A percentile compares a stretch with the other conserved stretches of the same genome.
These are phyloP conservation scores for Cylas formicarius DNA, from an alignment of 1,140 invertebrate genomes.

Conservation along the genomic window DNA sequence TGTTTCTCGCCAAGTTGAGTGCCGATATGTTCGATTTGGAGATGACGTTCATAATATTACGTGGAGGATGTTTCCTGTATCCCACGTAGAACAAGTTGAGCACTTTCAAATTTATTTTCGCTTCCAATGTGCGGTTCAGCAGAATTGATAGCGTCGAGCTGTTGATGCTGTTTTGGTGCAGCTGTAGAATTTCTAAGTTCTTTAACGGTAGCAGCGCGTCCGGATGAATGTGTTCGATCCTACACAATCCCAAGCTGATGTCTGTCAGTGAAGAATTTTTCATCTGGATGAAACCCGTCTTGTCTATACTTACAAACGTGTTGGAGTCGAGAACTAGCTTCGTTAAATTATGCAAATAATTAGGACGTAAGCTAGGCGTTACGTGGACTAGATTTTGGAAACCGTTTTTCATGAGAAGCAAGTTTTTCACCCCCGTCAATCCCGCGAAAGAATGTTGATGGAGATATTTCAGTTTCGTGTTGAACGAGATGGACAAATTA, in stretches of 20 bases:
- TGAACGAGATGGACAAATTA: constrained; percentile 33
- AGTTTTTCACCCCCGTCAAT: constrained; percentile 25
- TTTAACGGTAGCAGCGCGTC: constrained; percentile 43
- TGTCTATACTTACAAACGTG: constrained; percentile 23
- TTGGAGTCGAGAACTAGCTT: constrained; percentile 31
- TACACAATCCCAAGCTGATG: constrained; percentile 46
- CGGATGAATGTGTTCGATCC: constrained; percentile 46
- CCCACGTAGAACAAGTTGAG: constrained; percentile 47
- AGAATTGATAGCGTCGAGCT: constrained; percentile 40
- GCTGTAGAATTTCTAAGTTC: constrained; percentile 41
- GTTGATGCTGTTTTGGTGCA: constrained; percentile 47
- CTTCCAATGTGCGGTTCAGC: constrained; percentile 36
- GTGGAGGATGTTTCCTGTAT: constrained; percentile 44
- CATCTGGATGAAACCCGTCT: constrained; percentile 28
- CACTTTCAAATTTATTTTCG: constrained; percentile 40
- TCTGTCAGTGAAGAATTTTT: constrained; percentile 26
- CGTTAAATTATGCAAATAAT: constrained; percentile 24
- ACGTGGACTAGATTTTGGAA: constrained; percentile 28
- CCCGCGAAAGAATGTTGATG: constrained; percentile 30
- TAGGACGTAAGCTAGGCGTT: constrained; percentile 15
- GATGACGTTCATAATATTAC: constrained; percentile 42
- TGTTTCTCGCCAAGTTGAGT: constrained; percentile 46
- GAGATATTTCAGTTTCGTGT: constrained; percentile 27
- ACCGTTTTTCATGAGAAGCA: constrained; percentile 34
- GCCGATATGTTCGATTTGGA: constrained; percentile 44